Evolutionary conservation across 2,113 vertebrate species (phyloP).

Genomic region (Argyrosomus japonicus): DNA sequence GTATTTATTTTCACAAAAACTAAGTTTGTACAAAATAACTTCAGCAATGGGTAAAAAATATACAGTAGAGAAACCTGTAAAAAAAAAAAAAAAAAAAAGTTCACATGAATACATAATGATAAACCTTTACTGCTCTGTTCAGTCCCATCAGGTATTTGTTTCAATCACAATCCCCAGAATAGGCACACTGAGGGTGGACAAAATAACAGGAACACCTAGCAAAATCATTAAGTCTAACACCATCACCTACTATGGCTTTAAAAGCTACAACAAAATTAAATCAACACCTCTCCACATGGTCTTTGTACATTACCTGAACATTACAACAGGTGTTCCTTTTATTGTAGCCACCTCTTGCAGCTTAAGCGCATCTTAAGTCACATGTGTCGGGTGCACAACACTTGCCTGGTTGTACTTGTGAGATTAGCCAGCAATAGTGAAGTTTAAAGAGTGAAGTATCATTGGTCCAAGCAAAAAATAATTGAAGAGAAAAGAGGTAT

Average conservation of each 20-base stretch:
- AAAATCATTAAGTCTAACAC: background rate
- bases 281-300: background rate
- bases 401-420: background rate
- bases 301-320: constrained; percentile 14
- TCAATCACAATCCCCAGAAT: constrained; percentile 8
- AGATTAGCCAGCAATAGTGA: background rate
- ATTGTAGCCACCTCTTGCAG: background rate
- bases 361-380: background rate
- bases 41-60: constrained; percentile 64
- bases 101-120: constrained; percentile 34
- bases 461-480: constrained; percentile 6
- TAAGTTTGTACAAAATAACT: constrained; percentile 77
- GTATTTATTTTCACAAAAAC: constrained; percentile 67
- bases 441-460: background rate
- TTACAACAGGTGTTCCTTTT: constrained; percentile 14
- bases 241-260: constrained; percentile 12
- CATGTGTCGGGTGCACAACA: background rate
- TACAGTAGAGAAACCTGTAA: constrained; percentile 61
- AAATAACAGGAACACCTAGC: constrained; percentile 29
- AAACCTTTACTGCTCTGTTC: constrained; percentile 22
- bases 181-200: constrained; percentile 6
- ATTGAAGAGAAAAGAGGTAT: background rate
- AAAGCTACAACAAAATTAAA: constrained; percentile 18
- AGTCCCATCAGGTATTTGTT: constrained; percentile 1
- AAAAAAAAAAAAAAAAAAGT: constrained; percentile 53